Evolutionary conservation across 2,797 vertebrate genomes (phyloP).

Genomic region (Rachycentron canadum): DNA sequence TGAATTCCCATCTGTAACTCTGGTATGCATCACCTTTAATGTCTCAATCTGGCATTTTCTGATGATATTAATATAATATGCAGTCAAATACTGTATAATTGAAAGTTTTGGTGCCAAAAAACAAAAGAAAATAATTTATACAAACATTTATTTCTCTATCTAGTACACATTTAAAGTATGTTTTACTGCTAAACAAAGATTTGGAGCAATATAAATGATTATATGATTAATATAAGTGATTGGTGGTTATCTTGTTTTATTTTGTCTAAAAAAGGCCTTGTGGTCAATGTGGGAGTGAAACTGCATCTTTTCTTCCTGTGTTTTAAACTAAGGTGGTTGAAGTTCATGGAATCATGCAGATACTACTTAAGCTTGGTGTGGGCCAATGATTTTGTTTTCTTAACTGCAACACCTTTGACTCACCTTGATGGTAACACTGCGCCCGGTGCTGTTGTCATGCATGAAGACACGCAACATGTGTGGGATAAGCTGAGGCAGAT

Average conservation of each 20-base stretch:
- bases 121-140: neutral
- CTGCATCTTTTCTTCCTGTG: neutral
- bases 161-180: neutral
- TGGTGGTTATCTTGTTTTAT: neutral
- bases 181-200: neutral
- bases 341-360: too few species aligned
- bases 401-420: slow-evolving; percentile 41
- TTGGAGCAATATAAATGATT: neutral
- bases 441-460: slow-evolving; percentile 96
- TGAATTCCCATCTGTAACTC: slow-evolving; percentile 1
- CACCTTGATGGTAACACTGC: slow-evolving; percentile 97
- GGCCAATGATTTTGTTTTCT: neutral
- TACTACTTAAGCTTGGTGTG: neutral
- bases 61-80: neutral
- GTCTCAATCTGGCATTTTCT: neutral
- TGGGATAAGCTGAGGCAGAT: slow-evolving; percentile 97
- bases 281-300: neutral
- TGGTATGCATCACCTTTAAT: neutral
- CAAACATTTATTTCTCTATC: neutral
- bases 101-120: neutral
- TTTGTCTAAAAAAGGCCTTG: neutral
- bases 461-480: slow-evolving; percentile 99
- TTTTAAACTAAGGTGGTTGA: too few species aligned
- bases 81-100: neutral
- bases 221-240: neutral